Evolutionary conservation across 2,888 invertebrate genomes (phyloP).

Genomic region (Drosophila testacea): DNA sequence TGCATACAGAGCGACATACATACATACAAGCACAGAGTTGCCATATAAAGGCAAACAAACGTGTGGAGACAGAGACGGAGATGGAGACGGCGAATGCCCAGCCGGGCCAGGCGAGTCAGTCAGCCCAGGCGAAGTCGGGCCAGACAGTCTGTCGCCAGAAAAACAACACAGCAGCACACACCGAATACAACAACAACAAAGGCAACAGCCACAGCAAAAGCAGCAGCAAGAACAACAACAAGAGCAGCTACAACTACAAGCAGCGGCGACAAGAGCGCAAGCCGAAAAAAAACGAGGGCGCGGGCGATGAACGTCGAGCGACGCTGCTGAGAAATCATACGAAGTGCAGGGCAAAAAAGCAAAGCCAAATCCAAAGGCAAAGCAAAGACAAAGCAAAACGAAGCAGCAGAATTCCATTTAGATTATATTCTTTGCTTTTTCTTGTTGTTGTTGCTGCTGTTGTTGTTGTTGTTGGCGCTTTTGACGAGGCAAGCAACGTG

Average conservation of each 20-base stretch:
- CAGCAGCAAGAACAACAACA: slow-evolving; percentile 3
- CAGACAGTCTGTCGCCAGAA: slow-evolving; percentile 70
- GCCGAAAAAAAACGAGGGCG: slow-evolving; percentile 56
- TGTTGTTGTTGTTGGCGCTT: slow-evolving; percentile 60
- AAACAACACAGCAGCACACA: slow-evolving; percentile 51
- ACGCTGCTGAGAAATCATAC: slow-evolving; percentile 61
- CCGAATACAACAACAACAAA: slow-evolving; percentile 6
- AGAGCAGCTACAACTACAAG: slow-evolving; percentile 14
- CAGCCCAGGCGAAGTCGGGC: slow-evolving; percentile 59
- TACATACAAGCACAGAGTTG: slow-evolving; percentile 45
- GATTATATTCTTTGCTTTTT: slow-evolving; percentile 65
- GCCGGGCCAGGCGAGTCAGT: slow-evolving; percentile 61
- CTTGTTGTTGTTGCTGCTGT: slow-evolving; percentile 16
- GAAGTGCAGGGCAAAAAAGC: slow-evolving; percentile 40
- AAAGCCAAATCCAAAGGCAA: slow-evolving; percentile 48
- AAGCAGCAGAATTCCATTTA: slow-evolving; percentile 74
- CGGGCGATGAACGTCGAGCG: slow-evolving; percentile 27
- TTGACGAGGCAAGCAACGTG: slow-evolving; percentile 60
- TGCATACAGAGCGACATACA: slow-evolving; percentile 27
- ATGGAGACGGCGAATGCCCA: slow-evolving; percentile 22
- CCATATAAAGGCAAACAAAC: slow-evolving; percentile 66
- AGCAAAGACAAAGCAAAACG: slow-evolving; percentile 54
- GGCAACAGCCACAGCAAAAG: slow-evolving; percentile 9
- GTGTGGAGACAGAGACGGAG: slow-evolving; percentile 18
- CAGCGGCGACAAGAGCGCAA: slow-evolving; percentile 45